Conservation (phyloP, 2,797 vertebrate species). For the Brotogeris chrysoptera region DNA sequence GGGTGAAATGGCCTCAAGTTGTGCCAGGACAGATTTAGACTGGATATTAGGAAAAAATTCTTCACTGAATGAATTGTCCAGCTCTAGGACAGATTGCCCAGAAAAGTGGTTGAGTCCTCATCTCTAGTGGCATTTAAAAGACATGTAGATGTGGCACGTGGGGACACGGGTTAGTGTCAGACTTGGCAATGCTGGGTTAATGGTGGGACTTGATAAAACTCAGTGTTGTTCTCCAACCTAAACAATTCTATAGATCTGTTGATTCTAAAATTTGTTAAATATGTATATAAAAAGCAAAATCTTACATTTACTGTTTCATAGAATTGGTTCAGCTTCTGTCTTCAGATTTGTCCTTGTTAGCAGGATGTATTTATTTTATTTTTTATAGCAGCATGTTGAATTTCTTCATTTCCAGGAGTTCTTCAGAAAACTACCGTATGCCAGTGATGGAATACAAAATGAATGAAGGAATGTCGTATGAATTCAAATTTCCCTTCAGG, state of each 20-base stretch:
- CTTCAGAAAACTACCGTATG: slow-evolving; percentile 95
- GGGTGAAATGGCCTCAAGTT: not conserved
- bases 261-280: not conserved
- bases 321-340: not conserved
- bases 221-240: not conserved
- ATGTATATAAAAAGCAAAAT: not conserved
- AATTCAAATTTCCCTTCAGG: slow-evolving; percentile 95
- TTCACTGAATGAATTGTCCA: not conserved
- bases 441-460: slow-evolving; percentile 97
- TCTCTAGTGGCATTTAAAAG: not conserved
- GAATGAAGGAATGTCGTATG: slow-evolving; percentile 92
- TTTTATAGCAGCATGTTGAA: not conserved
- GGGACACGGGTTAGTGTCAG: not conserved
- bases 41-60: not conserved
- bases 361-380: not conserved
- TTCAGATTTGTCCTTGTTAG: not conserved
- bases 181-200: not conserved
- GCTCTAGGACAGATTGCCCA: not conserved
- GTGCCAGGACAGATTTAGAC: not conserved
- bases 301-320: not conserved
- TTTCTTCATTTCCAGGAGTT: slow-evolving; percentile 81
- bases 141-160: too few species aligned
- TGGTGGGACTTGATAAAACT: not conserved
- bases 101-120: not conserved
- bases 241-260: not conserved